Evolutionary conservation across 1,140 invertebrate genomes (phyloP), one percentile per base, ranked within the genome.

Genomic region (Danaus melanippus): DNA sequence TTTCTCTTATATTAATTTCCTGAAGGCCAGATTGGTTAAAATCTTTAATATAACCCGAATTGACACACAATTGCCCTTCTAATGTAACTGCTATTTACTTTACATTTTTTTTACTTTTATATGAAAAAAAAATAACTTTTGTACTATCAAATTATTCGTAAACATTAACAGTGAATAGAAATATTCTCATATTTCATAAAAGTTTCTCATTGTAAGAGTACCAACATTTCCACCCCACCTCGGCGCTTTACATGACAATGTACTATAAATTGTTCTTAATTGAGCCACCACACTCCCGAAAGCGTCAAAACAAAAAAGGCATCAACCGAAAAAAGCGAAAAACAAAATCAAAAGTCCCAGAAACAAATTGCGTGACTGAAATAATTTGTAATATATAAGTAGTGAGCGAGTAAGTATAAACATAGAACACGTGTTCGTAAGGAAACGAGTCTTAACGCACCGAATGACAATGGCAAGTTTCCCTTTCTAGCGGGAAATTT

Each of bases 401-500:
- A 62, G 21, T 32, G 21, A 32, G 21, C 6, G 15, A 53, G 53
- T 60, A 60, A 61, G 57, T 71, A 70, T 74, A 79, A 68, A 73
- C 67, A 79, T 60, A 60, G 63, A 81, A 81, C 82, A 84, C 82
- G 80, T 86, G 82, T 86, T 81, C 67, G 71, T 74, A 60, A 82
- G 82, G 80, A 84, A 82, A 82, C 76, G 73, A 56, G 56, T 59
- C 62, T 64, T 76, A 32, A 66, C 73, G 74, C 60, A 44, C 61
- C 60, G 82, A 84, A 86, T 86, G 69, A 84, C 82, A 86, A 86
- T 82, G 64, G 74, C 64, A 32, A 73, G 76, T 84, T 86, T 86
- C 82, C 82, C 82, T 86, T 84, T 79, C 78, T 60, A 79, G 75
- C 78, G 76, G 78, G 78, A 86, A 86, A 86, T 82, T 82, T 86